Evolutionary conservation across 2,888 invertebrate genomes (phyloP), one percentile per base, ranked within the genome.

Genomic region (Gymnocheta viridis): DNA sequence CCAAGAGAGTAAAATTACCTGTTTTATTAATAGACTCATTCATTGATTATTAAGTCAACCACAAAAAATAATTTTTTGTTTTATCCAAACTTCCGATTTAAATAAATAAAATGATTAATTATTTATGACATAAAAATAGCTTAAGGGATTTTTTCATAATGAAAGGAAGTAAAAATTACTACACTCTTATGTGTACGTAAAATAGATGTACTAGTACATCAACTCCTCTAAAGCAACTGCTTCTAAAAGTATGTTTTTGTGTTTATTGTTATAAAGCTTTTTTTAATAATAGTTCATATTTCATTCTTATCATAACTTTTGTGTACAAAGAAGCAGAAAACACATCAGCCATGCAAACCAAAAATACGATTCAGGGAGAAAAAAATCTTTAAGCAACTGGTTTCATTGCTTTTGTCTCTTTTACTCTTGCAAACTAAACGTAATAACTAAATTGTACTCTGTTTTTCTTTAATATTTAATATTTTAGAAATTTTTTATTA

Each of bases 251-350:
- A n/a, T n/a, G n/a, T n/a, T n/a, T n/a, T n/a, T n/a, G n/a, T n/a
- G n/a, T n/a, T n/a, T 14, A 4, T n/a, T 41, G 9, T 2, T 4
- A 32, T 7, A 32, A 6, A 0, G 4, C n/a, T n/a, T 27, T 38
- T 14, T 69, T 32, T 51, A 14, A 89, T 90, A 91, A 90, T 89
- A 89, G 86, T 89, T 90, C 90, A 90, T 91, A 90, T 90, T 91
- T 90, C 90, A 90, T 90, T 88, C 87, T 82, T 87, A 86, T 86
- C 86, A 86, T 82, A 86, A 85, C 83, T 82, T 85, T 35, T 35
- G 19, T 35, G 14, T n/a, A n/a, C 4, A 60, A 4, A 24, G 17
- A 2, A 44, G n/a, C n/a, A 35, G 41, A 29, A 51, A 19, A 24
- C 22, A 64, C 19, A 24, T 1, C 41, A 67, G 54, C 38, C 38